A percentile compares a stretch with the other conserved stretches of the same genome.
These are phyloP conservation scores for Saiga tatarica DNA, from an alignment of 2,113 vertebrate genomes.

Conservation along the genomic window DNA sequence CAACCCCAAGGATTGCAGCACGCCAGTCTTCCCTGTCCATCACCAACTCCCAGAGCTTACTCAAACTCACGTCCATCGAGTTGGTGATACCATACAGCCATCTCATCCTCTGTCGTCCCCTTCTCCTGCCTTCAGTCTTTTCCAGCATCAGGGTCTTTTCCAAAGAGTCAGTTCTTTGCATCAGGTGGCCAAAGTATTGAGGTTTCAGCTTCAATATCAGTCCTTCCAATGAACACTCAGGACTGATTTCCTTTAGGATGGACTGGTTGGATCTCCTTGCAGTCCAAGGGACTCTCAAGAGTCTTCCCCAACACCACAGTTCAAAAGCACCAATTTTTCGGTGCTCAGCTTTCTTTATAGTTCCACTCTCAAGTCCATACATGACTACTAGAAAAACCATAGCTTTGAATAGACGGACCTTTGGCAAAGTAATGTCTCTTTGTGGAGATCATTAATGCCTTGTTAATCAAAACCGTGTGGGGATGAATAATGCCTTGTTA, in stretches of 20 bases:
- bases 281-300: neutral
- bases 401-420: neutral
- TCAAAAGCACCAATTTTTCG: neutral
- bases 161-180: neutral
- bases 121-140: neutral
- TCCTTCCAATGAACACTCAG: neutral
- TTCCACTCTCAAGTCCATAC: neutral
- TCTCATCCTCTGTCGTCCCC: neutral
- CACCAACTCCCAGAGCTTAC: neutral
- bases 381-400: neutral
- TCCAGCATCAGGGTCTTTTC: neutral
- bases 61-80: neutral
- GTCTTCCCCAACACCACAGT: neutral
- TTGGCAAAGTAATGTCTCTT: neutral
- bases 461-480: rapidly evolving
- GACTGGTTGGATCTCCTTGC: neutral
- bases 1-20: neutral
- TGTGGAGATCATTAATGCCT: neutral
- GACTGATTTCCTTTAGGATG: neutral
- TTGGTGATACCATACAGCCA: neutral
- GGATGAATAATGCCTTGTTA: neutral
- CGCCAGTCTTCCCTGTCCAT: neutral
- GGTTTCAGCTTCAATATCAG: neutral
- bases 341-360: neutral
- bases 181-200: neutral